Base-by-base conservation (phyloP, 2,888 invertebrate genomes). In the Muschampia staudingeri region DNA sequence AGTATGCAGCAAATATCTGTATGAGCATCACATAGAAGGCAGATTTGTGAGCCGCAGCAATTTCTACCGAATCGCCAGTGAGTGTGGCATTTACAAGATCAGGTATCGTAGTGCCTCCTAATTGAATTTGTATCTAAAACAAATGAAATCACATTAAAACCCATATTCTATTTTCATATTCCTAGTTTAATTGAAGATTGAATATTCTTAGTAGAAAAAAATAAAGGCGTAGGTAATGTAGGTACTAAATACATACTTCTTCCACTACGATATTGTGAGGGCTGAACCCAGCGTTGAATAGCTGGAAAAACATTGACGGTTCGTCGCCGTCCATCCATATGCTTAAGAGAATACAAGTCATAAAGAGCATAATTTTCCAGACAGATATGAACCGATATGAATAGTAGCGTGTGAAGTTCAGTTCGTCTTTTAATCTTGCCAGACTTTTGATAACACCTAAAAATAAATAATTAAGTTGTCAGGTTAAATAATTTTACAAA, bases 311-410 rank as follows among this genome's bases (percentile, higher is more conserved):
- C 93, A 98, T 98, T 2, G 98, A 97, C 0, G 98, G 97, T 84
- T 98, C 98, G 78, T 98, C 98, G 16, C 98, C 98, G 82, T 98
- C 98, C 82, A 98, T 95, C 96, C 98, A 97, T 44, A 98, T 96
- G 83, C 98, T 98, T 61, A 98, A 95, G 16, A 99, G 90, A 83
- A 98, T 97, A 80, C 98, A 97, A 88, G 98, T 96, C 82, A 99
- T 97, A 92, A 99, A 99, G 61, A 98, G 87, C 9, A 97, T 79
- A 80, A 99, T 98, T 96, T 99, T 99, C 99, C 99, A 99, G 0
- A 99, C 94, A 0, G 99, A 99, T 78, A 99, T 97, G 91, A 99
- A 98, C 89, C 99, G 98, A 94, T 99, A 99, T 3, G 98, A 98
- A 94, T 99, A 99, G 91, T 99, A 99, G 76, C 99, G 97, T 1